A percentile compares a stretch with the other conserved stretches of the same genome.
These are phyloP conservation scores for Otus sunia DNA, from an alignment of 2,113 vertebrate genomes.

Conservation along the genomic window DNA sequence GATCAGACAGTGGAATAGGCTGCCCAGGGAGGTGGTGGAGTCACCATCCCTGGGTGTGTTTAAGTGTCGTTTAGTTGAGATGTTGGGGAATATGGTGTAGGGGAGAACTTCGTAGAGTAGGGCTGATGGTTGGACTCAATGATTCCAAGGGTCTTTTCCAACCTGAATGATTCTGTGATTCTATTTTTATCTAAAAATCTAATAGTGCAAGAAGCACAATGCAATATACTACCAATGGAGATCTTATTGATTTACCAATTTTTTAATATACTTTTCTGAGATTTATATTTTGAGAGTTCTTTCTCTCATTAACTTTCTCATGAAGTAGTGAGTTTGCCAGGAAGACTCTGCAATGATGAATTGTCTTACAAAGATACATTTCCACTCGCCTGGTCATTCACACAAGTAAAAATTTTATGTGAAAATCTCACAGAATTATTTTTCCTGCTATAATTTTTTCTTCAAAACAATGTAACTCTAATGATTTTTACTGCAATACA, in stretches of 20 bases:
- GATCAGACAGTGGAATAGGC: no score
- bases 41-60: no score
- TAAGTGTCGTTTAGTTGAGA: no score
- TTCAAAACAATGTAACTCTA: neutral
- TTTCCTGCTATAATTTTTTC: neutral
- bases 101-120: no score
- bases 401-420: neutral
- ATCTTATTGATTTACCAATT: neutral
- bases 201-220: neutral
- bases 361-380: neutral
- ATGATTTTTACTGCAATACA: conserved; percentile 3
- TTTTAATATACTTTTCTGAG: neutral
- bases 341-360: neutral
- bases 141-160: no score
- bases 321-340: neutral
- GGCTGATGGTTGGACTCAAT: no score
- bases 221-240: neutral
- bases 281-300: neutral
- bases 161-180: no score
- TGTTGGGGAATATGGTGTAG: no score
- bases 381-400: neutral
- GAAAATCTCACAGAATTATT: neutral
- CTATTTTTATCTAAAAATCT: neutral
- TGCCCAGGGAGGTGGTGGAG: no score
- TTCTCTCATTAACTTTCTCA: neutral